Percentiles rank a stretch among this genome's conserved stretches.
Evolutionary conservation across 2,113 vertebrate species (phyloP).

Genomic region (Ornithorhynchus anatinus): DNA sequence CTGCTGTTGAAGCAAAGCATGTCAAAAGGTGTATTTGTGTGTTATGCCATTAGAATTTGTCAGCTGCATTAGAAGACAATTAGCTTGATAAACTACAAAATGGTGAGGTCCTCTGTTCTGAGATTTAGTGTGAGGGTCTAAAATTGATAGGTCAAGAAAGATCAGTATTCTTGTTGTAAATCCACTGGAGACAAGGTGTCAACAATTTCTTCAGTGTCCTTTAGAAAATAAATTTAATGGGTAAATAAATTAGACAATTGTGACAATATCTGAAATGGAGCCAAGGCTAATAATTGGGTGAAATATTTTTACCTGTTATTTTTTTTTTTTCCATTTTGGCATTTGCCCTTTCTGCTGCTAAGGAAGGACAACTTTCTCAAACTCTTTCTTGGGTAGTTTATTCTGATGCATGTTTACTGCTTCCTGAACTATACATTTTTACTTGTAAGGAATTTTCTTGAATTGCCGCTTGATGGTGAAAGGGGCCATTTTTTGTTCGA

Average conservation of each 20-base stretch:
- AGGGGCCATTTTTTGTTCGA: neutral
- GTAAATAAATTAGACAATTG: constrained; percentile 32
- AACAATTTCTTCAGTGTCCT: constrained; percentile 23
- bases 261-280: constrained; percentile 20
- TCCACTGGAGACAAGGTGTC: constrained; percentile 40
- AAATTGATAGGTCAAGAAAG: constrained; percentile 30
- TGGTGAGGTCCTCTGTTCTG: constrained; percentile 11
- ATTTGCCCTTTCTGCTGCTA: constrained; percentile 1
- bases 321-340: constrained; percentile 5
- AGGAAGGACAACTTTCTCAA: neutral
- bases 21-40: neutral
- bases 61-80: constrained; percentile 17
- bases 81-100: constrained; percentile 18
- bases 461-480: neutral
- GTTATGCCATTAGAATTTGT: neutral
- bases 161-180: constrained; percentile 35
- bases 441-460: constrained; percentile 42
- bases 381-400: constrained; percentile 1
- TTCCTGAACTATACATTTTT: neutral
- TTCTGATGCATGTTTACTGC: constrained; percentile 11
- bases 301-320: neutral
- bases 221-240: constrained; percentile 41
- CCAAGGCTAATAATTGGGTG: neutral
- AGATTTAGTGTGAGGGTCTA: constrained; percentile 25
- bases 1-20: neutral